These are phyloP conservation scores for Protodeltote pygarga DNA, from an alignment of 2,888 invertebrate genomes.

Conservation along the genomic window DNA sequence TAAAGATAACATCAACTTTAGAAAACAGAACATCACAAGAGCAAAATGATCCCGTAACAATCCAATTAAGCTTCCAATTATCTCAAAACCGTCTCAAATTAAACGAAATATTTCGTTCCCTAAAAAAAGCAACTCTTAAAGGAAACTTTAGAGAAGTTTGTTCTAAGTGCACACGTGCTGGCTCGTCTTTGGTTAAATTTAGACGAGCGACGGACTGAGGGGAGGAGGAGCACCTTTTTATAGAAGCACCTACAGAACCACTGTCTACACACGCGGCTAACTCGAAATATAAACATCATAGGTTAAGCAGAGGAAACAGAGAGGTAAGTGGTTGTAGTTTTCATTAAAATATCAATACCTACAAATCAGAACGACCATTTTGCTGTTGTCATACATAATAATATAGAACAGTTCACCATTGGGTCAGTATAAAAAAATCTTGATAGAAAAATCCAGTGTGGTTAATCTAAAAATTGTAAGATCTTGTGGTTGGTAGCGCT, in stretches of 20 bases:
- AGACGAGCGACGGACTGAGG: conserved; percentile 62
- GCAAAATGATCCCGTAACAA: conserved; percentile 19
- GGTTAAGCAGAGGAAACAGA: too few relatives aligned
- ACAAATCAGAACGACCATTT: too few relatives aligned
- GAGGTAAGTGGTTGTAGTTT: too few relatives aligned
- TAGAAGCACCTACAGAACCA: conserved; percentile 76
- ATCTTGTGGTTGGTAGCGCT: too few relatives aligned
- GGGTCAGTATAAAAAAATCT: too few relatives aligned
- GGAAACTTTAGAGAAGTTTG: conserved; percentile 76
- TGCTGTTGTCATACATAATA: too few relatives aligned
- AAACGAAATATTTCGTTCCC: conserved; percentile 31
- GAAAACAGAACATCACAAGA: conserved; percentile 8
- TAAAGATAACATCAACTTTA: conserved; percentile 1
- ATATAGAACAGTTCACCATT: too few relatives aligned
- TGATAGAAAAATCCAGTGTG: too few relatives aligned
- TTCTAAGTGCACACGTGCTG: conserved; percentile 82
- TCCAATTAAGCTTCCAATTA: conserved; percentile 41
- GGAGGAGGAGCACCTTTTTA: conserved; percentile 82
- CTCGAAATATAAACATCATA: too few relatives aligned
- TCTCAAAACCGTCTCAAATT: conserved; percentile 35
- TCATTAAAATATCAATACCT: too few relatives aligned
- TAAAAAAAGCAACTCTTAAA: conserved; percentile 48
- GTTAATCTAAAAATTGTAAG: too few relatives aligned
- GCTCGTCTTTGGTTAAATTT: conserved; percentile 82
- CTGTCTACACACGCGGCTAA: conserved; percentile 66